Base-by-base conservation (phyloP, 2,113 vertebrate species). In the Odocoileus virginianus region DNA sequence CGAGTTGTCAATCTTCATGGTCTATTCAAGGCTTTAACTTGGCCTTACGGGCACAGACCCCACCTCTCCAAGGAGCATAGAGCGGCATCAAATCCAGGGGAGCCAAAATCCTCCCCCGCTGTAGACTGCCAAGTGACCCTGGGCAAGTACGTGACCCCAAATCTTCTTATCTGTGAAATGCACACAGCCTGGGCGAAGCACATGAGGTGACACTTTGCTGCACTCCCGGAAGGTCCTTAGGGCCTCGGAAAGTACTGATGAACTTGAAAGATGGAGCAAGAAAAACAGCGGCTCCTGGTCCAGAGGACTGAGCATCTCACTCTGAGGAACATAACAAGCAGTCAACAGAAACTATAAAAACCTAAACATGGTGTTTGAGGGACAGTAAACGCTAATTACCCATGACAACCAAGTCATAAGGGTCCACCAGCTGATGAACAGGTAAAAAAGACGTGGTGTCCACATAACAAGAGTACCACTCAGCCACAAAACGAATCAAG, bases 371-470 rank as follows among this genome's bases (percentile, higher is more conserved):
- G n/a, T 17, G 33, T 64, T 23, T 19, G 19, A 89, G 86, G 64
- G 57, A 7, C 40, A 36, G 40, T 6, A 47, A 67, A 74, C 8
- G 3, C 50, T 30, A 81, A 33, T 3, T 13, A 19, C 27, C 17
- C 15, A 23, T 0, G 43, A 55, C 30, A 2, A 36, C 14, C 36
- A 33, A 52, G 58, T 16, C 27, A 61, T 16, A 25, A 54, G 57
- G 5, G 33, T 2, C 36, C 55, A 55, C 4, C 33, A 76, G 28
- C 43, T 12, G 16, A 14, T 0, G 9, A 47, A 11, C 1, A 50
- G 67, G 6, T 15, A 21, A 2, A 16, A 17, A 27, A 25, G 25
- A 7, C 1, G 3, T 10, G 10, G 6, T 40, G 16, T 11, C 40
- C 71, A 23, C 10, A 78, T 7, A 43, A 40, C 4, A 4, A 25